phyloP scores from a whole-genome alignment of 1,140 invertebrate species.

The Philaenus spumarius region DNA sequence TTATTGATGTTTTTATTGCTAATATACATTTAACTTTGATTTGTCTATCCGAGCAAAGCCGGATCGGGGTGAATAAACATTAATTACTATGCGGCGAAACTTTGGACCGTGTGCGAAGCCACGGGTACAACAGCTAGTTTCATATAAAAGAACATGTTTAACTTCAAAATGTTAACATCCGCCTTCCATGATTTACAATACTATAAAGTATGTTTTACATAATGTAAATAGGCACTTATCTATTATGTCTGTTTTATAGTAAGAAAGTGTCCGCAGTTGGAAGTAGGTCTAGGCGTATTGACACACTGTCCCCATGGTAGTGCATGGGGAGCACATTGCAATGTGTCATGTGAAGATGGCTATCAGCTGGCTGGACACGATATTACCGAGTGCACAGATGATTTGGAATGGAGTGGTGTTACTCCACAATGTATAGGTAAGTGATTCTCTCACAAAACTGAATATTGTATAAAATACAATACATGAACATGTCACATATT shows the following conservation, averaged over 20 bases:
- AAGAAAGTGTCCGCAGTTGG: slow-evolving; percentile 8
- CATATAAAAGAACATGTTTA: neutral
- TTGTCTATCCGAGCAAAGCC: no score
- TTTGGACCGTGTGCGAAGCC: no score
- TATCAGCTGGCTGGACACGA: slow-evolving; percentile 9
- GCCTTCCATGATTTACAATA: no score
- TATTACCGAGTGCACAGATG: slow-evolving; percentile 6
- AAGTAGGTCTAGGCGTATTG: neutral
- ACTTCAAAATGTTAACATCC: neutral
- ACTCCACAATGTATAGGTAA: slow-evolving; percentile 7
- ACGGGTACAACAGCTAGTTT: no score
- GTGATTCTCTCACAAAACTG: neutral
- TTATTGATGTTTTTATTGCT: no score
- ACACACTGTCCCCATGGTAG: neutral
- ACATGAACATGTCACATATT: neutral
- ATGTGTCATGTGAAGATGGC: slow-evolving; percentile 7
- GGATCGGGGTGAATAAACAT: no score
- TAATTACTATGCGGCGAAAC: no score
- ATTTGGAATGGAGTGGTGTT: slow-evolving; percentile 12
- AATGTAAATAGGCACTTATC: neutral
- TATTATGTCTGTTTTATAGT: slow-evolving; percentile 5
- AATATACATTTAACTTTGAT: no score
- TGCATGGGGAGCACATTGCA: slow-evolving; percentile 7
- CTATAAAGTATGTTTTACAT: neutral
- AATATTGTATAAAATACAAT: neutral